Evolutionary conservation across 2,888 invertebrate genomes (phyloP), one percentile per base, ranked within the genome.

Genomic region (Dermolepida albohirtum): DNA sequence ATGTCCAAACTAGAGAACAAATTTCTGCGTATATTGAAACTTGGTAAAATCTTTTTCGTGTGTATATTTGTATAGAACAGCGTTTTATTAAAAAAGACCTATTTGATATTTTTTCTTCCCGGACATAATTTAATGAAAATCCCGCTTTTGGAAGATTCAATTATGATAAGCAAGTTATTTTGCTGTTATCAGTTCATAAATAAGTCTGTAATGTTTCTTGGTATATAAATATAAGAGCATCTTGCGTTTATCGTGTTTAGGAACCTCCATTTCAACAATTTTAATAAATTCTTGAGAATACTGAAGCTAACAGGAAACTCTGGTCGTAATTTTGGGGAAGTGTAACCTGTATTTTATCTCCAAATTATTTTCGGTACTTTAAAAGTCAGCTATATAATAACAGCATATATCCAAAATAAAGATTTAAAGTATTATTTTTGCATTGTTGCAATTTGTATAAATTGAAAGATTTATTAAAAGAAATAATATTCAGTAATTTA

Each of bases 91-190:
- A 22, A 22, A 22, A 55, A 27, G n/a, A 34, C 29, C 7, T 5
- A 10, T 43, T 22, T 43, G 14, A 47, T 47, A 16, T 49, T 22
- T 34, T 59, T 8, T 12, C 44, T 34, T 47, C 43, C 16, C 16
- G 5, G 29, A 29, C 34, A 62, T 62, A 62, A 62, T 62, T 62
- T 62, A 22, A 62, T 62, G 59, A 62, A 62, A 62, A 59, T 67
- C 52, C 59, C 50, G 66, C 59, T 67, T 17, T 41, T 34, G 16
- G 72, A 71, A 80, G 82, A 82, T 83, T 83, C 82, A 82, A 83
- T 83, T 83, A 83, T 74, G 83, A 83, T 83, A 83, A 81, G 75
- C 71, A 72, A 76, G 77, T 80, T 79, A 79, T 80, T 80, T 76
- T 70, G 75, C 74, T 74, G 78, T 80, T 81, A 81, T 81, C 81